Conservation (phyloP, 2,888 invertebrate genomes). For the Hyposoter didymator region DNA sequence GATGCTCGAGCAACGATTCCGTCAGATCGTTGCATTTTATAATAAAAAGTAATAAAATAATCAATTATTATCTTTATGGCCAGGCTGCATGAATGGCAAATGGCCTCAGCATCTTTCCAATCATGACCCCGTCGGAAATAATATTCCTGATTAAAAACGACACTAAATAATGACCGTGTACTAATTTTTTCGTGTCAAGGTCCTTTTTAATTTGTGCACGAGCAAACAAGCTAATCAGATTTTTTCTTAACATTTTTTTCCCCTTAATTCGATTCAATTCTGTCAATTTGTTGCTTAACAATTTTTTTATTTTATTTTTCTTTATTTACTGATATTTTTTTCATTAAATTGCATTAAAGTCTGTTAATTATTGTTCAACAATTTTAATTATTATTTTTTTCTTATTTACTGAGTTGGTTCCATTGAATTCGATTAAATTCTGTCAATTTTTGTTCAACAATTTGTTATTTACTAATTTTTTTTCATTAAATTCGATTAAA, state of each 20-base stretch:
- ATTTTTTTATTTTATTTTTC: no score
- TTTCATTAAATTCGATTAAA: no score
- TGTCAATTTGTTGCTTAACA: no score
- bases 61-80: not conserved
- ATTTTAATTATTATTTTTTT: not conserved
- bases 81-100: constrained; percentile 12
- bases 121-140: not conserved
- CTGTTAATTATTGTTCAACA: no score
- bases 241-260: not conserved
- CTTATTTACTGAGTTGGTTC: no score
- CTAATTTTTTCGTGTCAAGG: constrained; percentile 2
- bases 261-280: no score
- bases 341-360: no score
- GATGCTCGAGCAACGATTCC: not conserved
- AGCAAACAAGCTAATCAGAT: not conserved
- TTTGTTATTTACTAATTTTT: no score
- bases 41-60: not conserved
- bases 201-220: not conserved
- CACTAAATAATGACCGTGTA: not conserved
- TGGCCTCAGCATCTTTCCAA: not conserved
- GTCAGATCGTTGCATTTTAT: not conserved
- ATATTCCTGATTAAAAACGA: not conserved
- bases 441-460: not conserved
- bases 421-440: no score
- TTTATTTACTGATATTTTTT: no score